Evolutionary conservation across 1,140 invertebrate species (phyloP), one percentile per base, ranked within the genome.

Genomic region (Planococcus citri): DNA sequence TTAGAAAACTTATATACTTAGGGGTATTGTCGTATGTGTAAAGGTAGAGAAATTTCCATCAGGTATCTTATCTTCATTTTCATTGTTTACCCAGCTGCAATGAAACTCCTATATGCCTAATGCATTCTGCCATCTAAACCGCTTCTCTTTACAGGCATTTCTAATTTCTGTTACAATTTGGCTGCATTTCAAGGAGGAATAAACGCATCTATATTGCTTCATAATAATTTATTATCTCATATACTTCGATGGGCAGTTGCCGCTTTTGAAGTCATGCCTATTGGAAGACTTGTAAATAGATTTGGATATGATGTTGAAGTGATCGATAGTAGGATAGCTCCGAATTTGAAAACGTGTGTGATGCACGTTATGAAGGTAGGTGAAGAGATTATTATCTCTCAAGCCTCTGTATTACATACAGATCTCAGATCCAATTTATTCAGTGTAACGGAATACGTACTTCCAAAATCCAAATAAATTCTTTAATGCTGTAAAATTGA

Each of bases 231-330:
- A 38, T 58, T 70, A 20, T 41, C 27, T 10, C 3, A 60, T 14
- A 51, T 72, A n/a, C 57, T 71, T 20, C 38, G 51, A 21, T 69
- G 37, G 73, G 85, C 88, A 25, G 85, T 87, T 79, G 78, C 78
- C 68, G 91, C 91, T 82, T 92, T 91, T 79, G 88, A 90, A 78
- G 81, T 79, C 60, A 87, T 86, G 74, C 88, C 90, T 6, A 78
- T 81, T 71, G 89, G 88, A 73, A 81, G 88, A 73, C 83, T 91
- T 73, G 77, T 91, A 70, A 88, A 86, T 79, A 82, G 88, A 73
- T 85, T 89, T 78, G 81, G 84, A 73, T 88, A 86, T 80, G 89
- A 90, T 78, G 78, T 87, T 70, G 84, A 86, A 77, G 80, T 82
- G 68, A 74, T 88, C 76, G 86, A 89, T 79, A 81, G 83, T 76